A percentile compares a stretch with the other conserved stretches of the same genome.
These are phyloP conservation scores for Parnassius mnemosyne DNA, from an alignment of 2,888 invertebrate species.

Conservation along the genomic window DNA sequence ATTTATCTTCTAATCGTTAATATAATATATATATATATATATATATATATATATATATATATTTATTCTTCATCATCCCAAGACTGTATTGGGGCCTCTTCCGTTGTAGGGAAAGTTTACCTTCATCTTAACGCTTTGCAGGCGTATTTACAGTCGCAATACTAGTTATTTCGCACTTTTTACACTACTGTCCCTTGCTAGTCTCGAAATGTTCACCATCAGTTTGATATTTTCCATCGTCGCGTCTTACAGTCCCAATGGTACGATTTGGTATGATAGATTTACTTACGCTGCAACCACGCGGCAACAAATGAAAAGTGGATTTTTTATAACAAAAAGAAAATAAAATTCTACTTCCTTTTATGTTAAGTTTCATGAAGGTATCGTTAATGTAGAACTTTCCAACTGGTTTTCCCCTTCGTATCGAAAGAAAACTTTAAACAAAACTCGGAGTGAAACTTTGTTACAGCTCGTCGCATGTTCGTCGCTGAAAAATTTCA, in stretches of 20 bases:
- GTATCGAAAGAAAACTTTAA: slow-evolving; percentile 21
- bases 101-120: neutral
- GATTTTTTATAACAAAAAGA: neutral
- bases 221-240: too few relatives aligned
- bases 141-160: too few relatives aligned
- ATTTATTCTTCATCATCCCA: neutral
- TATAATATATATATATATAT: too few relatives aligned
- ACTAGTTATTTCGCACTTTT: too few relatives aligned
- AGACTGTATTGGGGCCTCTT: neutral
- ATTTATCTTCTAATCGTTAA: too few relatives aligned
- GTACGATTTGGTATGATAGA: too few relatives aligned
- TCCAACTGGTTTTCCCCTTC: slow-evolving; percentile 20
- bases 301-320: too few relatives aligned
- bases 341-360: neutral
- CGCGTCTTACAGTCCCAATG: too few relatives aligned
- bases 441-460: slow-evolving; percentile 27
- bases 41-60: too few relatives aligned
- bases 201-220: neutral
- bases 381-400: slow-evolving; percentile 20
- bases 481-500: slow-evolving; percentile 31
- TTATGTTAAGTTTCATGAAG: neutral
- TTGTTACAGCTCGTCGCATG: slow-evolving; percentile 27
- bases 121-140: too few relatives aligned
- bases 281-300: too few relatives aligned
- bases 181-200: neutral